Percentiles rank a stretch among this genome's conserved stretches.
phyloP scores from a whole-genome alignment of 92 coral and sea anemone genomes.

The Phenganax stokvisi region DNA sequence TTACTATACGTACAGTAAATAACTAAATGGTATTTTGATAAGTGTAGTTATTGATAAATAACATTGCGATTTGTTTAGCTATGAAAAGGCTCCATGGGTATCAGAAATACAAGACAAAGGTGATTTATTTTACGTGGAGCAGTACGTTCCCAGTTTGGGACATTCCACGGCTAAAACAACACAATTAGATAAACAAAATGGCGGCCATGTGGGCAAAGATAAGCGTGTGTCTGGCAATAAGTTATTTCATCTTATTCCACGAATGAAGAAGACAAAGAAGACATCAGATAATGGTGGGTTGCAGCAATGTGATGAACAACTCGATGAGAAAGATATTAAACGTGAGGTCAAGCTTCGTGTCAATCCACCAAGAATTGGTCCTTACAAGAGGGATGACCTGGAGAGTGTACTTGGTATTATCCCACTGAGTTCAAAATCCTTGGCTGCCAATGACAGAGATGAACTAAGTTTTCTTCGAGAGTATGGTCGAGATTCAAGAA shows the following conservation, averaged over 20 bases:
- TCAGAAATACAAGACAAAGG: conserved; percentile 86
- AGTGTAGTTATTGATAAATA: background rate
- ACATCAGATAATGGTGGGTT: conserved; percentile 50
- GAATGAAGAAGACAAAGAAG: conserved; percentile 66
- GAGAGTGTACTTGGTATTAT: conserved; percentile 89
- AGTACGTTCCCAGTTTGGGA: conserved; percentile 52
- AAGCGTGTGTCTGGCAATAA: conserved; percentile 73
- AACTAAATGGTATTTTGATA: conserved; percentile 5
- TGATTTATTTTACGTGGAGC: conserved; percentile 88
- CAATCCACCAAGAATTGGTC: conserved; percentile 70
- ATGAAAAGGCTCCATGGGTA: conserved; percentile 96
- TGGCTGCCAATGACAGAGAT: conserved; percentile 39
- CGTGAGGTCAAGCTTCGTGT: conserved; percentile 79
- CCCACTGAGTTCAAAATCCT: conserved; percentile 75
- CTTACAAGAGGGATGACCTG: conserved; percentile 70
- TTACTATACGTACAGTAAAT: background rate
- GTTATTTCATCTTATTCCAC: conserved; percentile 61
- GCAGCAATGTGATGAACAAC: conserved; percentile 24
- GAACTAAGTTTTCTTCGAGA: conserved; percentile 54
- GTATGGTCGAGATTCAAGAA: conserved; percentile 63
- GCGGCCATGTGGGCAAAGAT: conserved; percentile 41
- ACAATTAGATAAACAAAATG: conserved; percentile 55
- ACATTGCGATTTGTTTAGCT: conserved; percentile 42
- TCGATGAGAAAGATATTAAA: conserved; percentile 48
- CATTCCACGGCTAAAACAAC: conserved; percentile 58